Evolutionary conservation across 2,888 invertebrate species (phyloP).

Genomic region (Synanthedon formicaeformis): DNA sequence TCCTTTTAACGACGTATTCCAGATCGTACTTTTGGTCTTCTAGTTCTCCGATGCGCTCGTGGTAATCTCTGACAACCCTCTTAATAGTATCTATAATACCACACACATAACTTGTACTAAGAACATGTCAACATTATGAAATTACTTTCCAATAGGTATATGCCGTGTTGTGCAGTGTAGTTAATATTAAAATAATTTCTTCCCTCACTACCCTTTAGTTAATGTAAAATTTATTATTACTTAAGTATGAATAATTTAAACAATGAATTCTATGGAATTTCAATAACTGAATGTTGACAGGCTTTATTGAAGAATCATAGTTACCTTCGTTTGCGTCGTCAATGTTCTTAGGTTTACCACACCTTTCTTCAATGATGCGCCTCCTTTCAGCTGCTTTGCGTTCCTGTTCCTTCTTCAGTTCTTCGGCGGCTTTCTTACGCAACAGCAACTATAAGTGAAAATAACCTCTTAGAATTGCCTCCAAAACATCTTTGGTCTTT

Average conservation of each 20-base stretch:
- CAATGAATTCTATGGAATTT: not conserved
- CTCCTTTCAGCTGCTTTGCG: constrained; percentile 98
- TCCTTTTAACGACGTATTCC: constrained; percentile 97
- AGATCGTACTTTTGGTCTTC: constrained; percentile 98
- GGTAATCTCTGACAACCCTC: constrained; percentile 85
- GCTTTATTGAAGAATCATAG: not conserved
- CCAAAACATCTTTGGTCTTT: not conserved
- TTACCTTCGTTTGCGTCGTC: constrained; percentile 96
- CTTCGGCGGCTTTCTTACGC: constrained; percentile 99
- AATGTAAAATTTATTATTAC: not conserved
- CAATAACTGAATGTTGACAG: not conserved
- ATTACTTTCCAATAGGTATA: constrained; percentile 11
- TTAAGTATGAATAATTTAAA: not conserved
- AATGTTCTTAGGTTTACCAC: constrained; percentile 90
- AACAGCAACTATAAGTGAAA: constrained; percentile 84
- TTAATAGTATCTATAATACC: constrained; percentile 79
- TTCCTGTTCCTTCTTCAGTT: constrained; percentile 99
- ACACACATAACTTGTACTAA: constrained; percentile 38
- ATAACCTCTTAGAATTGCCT: too few relatives aligned
- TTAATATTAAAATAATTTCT: not conserved
- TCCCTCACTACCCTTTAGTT: not conserved
- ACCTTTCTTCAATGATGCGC: constrained; percentile 95
- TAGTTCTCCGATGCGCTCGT: constrained; percentile 87
- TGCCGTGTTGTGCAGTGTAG: constrained; percentile 35
- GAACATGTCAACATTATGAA: constrained; percentile 14